Evolutionary conservation across 1,140 invertebrate genomes (phyloP), one percentile per base, ranked within the genome.

Genomic region (Penaeus japonicus): DNA sequence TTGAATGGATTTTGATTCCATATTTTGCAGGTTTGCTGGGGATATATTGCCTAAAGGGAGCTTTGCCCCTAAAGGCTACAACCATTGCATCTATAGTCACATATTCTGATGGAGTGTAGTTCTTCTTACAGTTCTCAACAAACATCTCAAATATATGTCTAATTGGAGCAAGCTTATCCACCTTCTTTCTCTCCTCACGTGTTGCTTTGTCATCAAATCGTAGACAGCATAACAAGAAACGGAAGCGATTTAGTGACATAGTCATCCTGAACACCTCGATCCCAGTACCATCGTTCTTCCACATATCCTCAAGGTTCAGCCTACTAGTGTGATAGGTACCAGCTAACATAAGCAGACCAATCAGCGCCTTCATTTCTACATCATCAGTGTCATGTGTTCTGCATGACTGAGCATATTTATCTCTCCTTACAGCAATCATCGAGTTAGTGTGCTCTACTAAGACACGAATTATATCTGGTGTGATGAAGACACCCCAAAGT

Each of bases 11-110:
- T 85, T 91, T 91, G 2, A 91, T 87, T 0, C 91, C 91, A 86
- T 91, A 91, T 87, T 91, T 90, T 47, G 73, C 86, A n/a, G 90
- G 88, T 85, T 91, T 91, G 3, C 55, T 85, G 18, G 90, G 85
- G 20, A 91, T 87, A 81, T 90, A 91, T 81, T 89, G 85, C 1
- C 79, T 32, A 89, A 91, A 90, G 24, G 24, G 39, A 85, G 84
- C 90, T 82, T 86, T 12, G 35, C 90, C 91, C 20, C 85, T 24
- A 59, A 90, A 91, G 24, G 84, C 84, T 55, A 75, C 75, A 57
- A 91, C 83, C 80, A 88, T 90, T 75, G 91, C 91, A 77, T 91
- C 91, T 53, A 91, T 79, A 24, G 90, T 91, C 30, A 89, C 20
- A 57, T 86, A 82, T 81, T 84, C 81, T 59, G 27, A 57, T 32